Evolutionary conservation across 2,113 vertebrate genomes (phyloP).

Genomic region (Coryphaenoides rupestris): DNA sequence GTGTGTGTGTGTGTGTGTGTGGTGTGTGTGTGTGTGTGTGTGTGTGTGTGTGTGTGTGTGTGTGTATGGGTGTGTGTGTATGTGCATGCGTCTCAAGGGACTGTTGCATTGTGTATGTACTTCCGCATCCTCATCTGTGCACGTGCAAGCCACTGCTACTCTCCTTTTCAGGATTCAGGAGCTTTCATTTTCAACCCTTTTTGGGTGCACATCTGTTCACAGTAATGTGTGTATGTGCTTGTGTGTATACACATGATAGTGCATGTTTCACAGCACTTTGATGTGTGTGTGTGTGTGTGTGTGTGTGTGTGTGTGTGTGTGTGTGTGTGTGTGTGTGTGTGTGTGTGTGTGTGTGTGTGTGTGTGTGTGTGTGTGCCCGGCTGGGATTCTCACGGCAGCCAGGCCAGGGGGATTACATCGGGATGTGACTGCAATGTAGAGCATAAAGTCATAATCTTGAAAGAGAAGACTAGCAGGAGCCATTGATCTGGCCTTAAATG

Average conservation of each 20-base stretch:
- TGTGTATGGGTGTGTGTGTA: constrained; percentile 8
- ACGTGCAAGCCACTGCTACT: too few relatives aligned
- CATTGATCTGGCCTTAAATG: not conserved
- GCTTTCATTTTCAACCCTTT: too few relatives aligned
- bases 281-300: constrained; percentile 18
- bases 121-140: too few relatives aligned
- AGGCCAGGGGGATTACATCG: not conserved
- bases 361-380: not conserved
- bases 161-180: too few relatives aligned
- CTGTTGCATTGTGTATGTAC: too few relatives aligned
- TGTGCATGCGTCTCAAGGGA: not conserved
- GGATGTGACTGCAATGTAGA: not conserved
- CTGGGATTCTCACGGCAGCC: not conserved
- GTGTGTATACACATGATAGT: constrained; percentile 1
- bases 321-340: not conserved
- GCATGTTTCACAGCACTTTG: constrained; percentile 3
- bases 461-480: not conserved
- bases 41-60: not conserved
- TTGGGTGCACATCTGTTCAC: too few relatives aligned
- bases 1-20: constrained; percentile 7
- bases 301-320: not conserved
- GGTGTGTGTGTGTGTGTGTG: not conserved
- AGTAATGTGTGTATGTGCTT: too few relatives aligned
- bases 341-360: constrained; percentile 10
- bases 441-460: not conserved